Conservation (phyloP, 2,888 invertebrate genomes). For the Unio delphinus region DNA sequence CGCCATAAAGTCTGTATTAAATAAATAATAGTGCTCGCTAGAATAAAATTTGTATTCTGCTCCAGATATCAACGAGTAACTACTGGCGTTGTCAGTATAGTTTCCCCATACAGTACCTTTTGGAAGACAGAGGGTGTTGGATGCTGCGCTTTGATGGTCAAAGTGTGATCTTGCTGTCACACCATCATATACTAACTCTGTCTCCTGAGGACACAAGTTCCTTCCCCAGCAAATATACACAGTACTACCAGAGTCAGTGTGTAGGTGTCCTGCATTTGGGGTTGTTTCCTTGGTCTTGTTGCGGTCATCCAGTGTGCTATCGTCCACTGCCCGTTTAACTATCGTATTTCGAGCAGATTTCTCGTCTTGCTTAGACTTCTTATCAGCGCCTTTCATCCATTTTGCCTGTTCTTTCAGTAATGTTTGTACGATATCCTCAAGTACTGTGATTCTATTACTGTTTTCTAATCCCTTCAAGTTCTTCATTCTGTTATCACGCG, state of each 20-base stretch:
- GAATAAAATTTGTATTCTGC: conserved; percentile 9
- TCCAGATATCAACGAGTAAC: neutral
- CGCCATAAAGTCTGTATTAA: too few relatives aligned
- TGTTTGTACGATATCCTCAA: too few relatives aligned
- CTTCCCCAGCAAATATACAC: conserved; percentile 12
- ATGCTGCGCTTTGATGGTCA: conserved; percentile 9
- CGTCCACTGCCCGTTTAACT: too few relatives aligned
- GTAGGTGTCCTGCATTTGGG: neutral
- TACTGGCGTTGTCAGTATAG: neutral
- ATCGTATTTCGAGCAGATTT: too few relatives aligned
- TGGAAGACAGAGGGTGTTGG: conserved; percentile 20
- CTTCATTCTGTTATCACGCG: too few relatives aligned
- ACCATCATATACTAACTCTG: conserved; percentile 11
- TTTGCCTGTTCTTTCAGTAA: too few relatives aligned
- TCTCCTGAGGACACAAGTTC: conserved; percentile 1
- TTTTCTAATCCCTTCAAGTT: too few relatives aligned
- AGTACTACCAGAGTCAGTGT: neutral
- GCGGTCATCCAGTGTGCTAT: too few relatives aligned
- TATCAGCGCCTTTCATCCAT: too few relatives aligned
- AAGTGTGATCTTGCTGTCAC: conserved; percentile 2
- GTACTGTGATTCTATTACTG: too few relatives aligned
- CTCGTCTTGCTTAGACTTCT: too few relatives aligned
- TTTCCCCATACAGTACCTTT: conserved; percentile 13
- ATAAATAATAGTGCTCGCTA: conserved; percentile 10
- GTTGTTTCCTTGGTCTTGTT: too few relatives aligned